phyloP scores from a whole-genome alignment of 2,888 invertebrate species.

The Drosophila demipolita region DNA sequence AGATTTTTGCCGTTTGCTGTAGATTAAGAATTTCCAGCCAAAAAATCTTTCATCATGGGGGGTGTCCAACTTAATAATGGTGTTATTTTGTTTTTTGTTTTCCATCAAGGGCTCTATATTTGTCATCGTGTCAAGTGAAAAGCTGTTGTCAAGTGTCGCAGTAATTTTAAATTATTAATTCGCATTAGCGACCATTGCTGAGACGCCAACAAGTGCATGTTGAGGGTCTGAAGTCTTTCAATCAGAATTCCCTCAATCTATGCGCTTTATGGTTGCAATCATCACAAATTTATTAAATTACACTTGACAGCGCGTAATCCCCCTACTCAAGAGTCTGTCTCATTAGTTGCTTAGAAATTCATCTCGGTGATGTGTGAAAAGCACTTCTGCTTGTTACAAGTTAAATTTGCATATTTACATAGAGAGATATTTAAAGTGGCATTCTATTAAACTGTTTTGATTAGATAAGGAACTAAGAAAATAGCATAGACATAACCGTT shows the following conservation, averaged over 20 bases:
- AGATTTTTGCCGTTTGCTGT: conserved; percentile 18
- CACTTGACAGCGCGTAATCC: conserved; percentile 40
- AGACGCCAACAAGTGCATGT: conserved; percentile 10
- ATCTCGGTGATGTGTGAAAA: conserved; percentile 7
- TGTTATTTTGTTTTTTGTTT: conserved; percentile 6
- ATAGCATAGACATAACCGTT: neutral
- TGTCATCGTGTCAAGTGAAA: conserved; percentile 40
- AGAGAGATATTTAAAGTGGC: neutral
- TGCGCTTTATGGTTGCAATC: conserved; percentile 56
- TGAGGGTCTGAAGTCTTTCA: conserved; percentile 4
- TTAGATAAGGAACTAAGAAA: conserved; percentile 22
- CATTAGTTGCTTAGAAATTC: conserved; percentile 35
- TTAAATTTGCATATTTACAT: neutral
- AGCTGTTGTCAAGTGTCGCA: conserved; percentile 54
- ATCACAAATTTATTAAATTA: conserved; percentile 73
- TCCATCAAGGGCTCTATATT: conserved; percentile 27
- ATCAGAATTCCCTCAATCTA: conserved; percentile 43
- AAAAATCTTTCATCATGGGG: conserved; percentile 21
- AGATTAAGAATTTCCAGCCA: conserved; percentile 12
- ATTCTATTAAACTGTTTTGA: conserved; percentile 5
- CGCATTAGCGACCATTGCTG: conserved; percentile 67
- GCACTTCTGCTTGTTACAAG: neutral
- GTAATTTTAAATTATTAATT: conserved; percentile 65
- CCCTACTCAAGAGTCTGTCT: neutral
- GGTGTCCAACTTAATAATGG: conserved; percentile 8